phyloP scores from a whole-genome alignment of 1,140 invertebrate genomes.

The Carposina sasakii region DNA sequence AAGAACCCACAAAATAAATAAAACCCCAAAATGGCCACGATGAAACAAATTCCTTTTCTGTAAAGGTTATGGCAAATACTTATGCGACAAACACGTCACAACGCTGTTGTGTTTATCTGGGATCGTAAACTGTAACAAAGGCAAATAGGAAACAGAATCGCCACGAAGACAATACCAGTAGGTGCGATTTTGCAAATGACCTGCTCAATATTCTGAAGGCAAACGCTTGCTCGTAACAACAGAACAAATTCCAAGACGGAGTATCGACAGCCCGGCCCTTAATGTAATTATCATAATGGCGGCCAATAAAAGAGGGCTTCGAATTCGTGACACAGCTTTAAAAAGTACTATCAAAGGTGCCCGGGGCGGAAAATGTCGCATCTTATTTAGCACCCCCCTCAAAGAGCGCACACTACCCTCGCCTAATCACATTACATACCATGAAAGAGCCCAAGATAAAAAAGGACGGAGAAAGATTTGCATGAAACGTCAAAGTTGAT shows the following conservation, averaged over 20 bases:
- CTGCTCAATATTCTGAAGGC: slow-evolving; percentile 65
- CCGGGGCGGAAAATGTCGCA: slow-evolving; percentile 65
- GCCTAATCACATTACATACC: slow-evolving; percentile 65
- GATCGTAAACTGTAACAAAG: too few species aligned
- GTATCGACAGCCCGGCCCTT: slow-evolving; percentile 62
- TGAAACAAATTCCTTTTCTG: too few species aligned
- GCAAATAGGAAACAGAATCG: slow-evolving; percentile 45
- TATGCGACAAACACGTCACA: too few species aligned
- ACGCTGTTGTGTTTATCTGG: too few species aligned
- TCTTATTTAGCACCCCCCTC: slow-evolving; percentile 63
- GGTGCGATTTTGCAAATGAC: slow-evolving; percentile 67
- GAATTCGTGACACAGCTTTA: slow-evolving; percentile 66
- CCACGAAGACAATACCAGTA: slow-evolving; percentile 65
- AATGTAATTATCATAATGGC: slow-evolving; percentile 71
- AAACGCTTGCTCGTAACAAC: slow-evolving; percentile 61
- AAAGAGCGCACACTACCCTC: slow-evolving; percentile 36
- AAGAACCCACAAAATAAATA: too few species aligned
- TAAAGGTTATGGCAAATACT: too few species aligned
- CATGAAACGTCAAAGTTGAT: slow-evolving; percentile 63
- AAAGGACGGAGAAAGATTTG: slow-evolving; percentile 63
- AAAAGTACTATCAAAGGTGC: slow-evolving; percentile 69
- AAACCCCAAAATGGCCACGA: too few species aligned
- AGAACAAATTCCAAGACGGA: slow-evolving; percentile 67
- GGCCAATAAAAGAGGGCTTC: slow-evolving; percentile 66
- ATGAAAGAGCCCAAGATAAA: slow-evolving; percentile 59